Conservation (phyloP, 2,888 invertebrate species). For the Suillia variegata region DNA sequence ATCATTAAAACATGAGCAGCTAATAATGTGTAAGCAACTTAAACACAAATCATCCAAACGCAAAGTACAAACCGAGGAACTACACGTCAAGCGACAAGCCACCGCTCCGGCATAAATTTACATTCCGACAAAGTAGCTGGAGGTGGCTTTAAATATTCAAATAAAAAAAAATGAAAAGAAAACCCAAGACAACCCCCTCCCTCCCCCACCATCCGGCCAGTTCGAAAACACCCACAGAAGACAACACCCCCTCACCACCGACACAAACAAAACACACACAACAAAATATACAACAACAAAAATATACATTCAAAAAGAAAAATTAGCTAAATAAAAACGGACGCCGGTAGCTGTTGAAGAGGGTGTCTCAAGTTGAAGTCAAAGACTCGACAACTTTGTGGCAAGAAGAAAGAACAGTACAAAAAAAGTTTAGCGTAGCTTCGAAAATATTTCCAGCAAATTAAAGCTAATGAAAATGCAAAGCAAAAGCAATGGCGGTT, state of each 20-base stretch:
- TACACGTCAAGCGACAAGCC: constrained; percentile 30
- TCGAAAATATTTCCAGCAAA: constrained; percentile 47
- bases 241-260: too few relatives aligned
- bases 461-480: constrained; percentile 55
- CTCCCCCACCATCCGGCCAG: too few relatives aligned
- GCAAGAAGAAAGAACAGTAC: constrained; percentile 1
- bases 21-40: constrained; percentile 46
- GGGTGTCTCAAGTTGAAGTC: constrained; percentile 13
- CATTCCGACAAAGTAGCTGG: constrained; percentile 6
- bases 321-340: constrained; percentile 24
- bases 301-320: neutral
- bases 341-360: neutral
- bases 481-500: constrained; percentile 21
- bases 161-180: constrained; percentile 8
- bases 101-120: constrained; percentile 2
- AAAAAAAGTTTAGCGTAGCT: constrained; percentile 1
- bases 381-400: neutral
- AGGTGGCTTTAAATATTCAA: neutral
- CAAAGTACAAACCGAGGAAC: constrained; percentile 28
- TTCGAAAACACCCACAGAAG: neutral
- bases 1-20: constrained; percentile 48
- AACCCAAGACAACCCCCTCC: neutral
- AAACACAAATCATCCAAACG: constrained; percentile 35
- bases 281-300: too few relatives aligned
- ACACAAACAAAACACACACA: too few relatives aligned